Evolutionary conservation across 1,140 invertebrate species (phyloP), one percentile per base, ranked within the genome.

Genomic region (Megathymus violae): DNA sequence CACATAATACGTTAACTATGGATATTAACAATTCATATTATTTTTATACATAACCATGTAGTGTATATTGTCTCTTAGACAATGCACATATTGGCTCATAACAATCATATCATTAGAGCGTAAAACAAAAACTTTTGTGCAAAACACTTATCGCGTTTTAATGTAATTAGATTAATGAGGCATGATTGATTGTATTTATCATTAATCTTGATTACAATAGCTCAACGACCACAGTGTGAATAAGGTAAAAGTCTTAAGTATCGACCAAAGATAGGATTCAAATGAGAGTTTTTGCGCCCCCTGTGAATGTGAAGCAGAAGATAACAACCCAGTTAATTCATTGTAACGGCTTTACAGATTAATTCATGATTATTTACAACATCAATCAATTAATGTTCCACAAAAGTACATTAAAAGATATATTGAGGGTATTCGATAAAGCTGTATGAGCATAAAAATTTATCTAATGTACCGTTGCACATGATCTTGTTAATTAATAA

Each of bases 291-390:
- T 74, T 72, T 71, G 64, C 47, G 48, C 43, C 46, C 62, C 62
- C 67, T 67, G 68, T 71, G 68, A 74, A 78, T 69, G 69, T 69
- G 66, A 79, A 75, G 78, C 72, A 76, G 64, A 71, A 68, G 51
- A 41, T 54, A 56, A 56, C 52, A 44, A 62, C 58, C 41, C 58
- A 48, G 58, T 78, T 73, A 69, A 73, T 69, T 74, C 66, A 77
- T 77, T 78, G 71, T 73, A 56, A 56, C 52, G 59, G 54, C 36
- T 65, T 65, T 59, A 71, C 59, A 72, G 69, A 76, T 71, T 70
- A 64, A 65, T 71, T 56, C 44, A 9, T 68, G 68, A 77, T 73
- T 70, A 73, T 36, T 62, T 51, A 52, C 40, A 51, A 73, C 56
- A 63, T 48, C 51, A 66, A 69, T 73, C 51, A 63, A 63, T 69